These are phyloP conservation scores for Pseudobourletiella spinata DNA, from an alignment of 1,140 invertebrate species.

Conservation along the genomic window DNA sequence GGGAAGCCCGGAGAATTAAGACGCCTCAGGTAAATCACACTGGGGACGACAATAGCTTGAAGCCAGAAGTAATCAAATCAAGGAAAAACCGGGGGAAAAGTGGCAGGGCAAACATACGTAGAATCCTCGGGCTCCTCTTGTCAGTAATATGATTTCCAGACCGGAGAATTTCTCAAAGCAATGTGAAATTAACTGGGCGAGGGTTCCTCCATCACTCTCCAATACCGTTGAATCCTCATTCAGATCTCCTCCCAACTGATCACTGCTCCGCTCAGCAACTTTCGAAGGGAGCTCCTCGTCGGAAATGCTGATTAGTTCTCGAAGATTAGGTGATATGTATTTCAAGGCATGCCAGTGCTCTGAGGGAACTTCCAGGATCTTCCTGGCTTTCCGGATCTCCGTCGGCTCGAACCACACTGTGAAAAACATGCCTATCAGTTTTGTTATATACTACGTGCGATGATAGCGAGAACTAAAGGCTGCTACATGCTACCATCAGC, in stretches of 20 bases:
- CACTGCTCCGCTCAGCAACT: no score
- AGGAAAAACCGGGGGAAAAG: background rate
- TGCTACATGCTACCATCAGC: no score
- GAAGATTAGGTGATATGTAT: conserved; percentile 61
- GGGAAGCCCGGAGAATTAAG: background rate
- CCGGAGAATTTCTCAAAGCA: conserved; percentile 22
- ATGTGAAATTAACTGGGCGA: background rate
- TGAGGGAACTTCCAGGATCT: conserved; percentile 46
- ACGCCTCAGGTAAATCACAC: background rate
- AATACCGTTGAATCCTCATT: background rate
- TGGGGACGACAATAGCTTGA: no score
- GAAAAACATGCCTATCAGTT: no score
- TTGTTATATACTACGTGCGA: no score
- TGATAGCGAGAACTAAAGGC: no score
- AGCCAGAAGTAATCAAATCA: no score
- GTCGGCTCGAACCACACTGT: conserved; percentile 62
- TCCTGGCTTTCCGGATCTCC: conserved; percentile 50
- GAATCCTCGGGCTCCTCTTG: conserved; percentile 27
- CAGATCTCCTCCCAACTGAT: background rate
- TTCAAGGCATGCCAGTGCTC: conserved; percentile 38
- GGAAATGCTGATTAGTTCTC: conserved; percentile 49
- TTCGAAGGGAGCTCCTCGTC: no score
- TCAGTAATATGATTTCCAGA: conserved; percentile 26
- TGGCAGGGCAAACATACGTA: conserved; percentile 16
- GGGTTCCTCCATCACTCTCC: background rate